These are phyloP conservation scores for Acanthis flammea DNA, from an alignment of 2,797 vertebrate genomes.

Conservation along the genomic window DNA sequence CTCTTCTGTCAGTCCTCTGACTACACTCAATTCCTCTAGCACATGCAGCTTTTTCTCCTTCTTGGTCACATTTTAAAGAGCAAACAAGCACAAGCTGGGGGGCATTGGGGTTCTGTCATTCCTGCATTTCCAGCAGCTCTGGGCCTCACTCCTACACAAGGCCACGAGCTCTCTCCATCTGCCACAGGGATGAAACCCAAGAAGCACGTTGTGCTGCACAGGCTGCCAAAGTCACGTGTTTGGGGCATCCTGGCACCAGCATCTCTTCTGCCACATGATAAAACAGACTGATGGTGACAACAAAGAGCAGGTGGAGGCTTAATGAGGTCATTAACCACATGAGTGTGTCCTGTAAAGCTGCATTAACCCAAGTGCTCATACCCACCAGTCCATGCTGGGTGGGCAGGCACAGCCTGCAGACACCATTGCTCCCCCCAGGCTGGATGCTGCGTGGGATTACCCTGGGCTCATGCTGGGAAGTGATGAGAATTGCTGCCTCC, in stretches of 20 bases:
- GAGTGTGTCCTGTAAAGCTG: not conserved
- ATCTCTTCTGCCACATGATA: not conserved
- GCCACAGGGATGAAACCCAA: slow-evolving; percentile 25
- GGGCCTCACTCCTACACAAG: not conserved
- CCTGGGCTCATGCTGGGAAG: not conserved
- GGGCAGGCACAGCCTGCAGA: not conserved
- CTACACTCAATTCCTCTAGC: not conserved
- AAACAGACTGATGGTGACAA: slow-evolving; percentile 27
- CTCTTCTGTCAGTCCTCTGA: not conserved
- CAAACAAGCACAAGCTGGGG: not conserved
- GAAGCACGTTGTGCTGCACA: not conserved
- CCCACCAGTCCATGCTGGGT: not conserved
- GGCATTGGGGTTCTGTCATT: not conserved
- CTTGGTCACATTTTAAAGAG: not conserved
- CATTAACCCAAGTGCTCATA: not conserved
- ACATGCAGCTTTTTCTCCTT: not conserved
- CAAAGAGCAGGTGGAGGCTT: slow-evolving; percentile 54
- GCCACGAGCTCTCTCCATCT: not conserved
- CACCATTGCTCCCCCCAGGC: not conserved
- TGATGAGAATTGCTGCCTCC: not conserved
- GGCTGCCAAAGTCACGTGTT: not conserved
- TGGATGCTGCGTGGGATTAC: not conserved
- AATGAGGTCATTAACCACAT: not conserved
- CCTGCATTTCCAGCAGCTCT: not conserved
- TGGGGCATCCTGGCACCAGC: not conserved